Evolutionary conservation across 1,140 invertebrate species (phyloP), one percentile per base, ranked within the genome.

Genomic region (Pogonomyrmex barbatus): DNA sequence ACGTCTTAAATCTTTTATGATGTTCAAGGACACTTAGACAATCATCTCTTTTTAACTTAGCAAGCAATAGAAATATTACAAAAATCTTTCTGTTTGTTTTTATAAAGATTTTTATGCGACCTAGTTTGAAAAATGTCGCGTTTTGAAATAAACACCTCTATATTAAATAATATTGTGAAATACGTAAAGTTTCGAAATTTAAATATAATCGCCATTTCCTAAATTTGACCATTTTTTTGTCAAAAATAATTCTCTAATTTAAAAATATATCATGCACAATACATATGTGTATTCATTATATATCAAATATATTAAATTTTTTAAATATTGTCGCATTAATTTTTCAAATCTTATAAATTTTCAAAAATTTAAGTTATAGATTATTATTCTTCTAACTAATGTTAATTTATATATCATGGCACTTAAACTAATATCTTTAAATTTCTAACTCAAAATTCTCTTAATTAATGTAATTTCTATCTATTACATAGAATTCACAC

Each of bases 381-480:
- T 24, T 10, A 68, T 68, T 33, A 50, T 70, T 33, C 2, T 24
- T 70, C 4, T 45, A 24, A 24, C 12, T 45, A 24, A 14, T n/a
- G 54, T 63, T 39, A 5, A 17, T 68, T n/a, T 67, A 12, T 10
- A 47, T 2, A 1, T 67, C n/a, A 24, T 24, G 45, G 14, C 3
- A 30, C 4, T 4, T 68, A 30, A n/a, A 68, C 42, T 30, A 12
- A 68, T 17, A 62, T 17, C 9, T 24, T 24, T 60, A 60, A 10
- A 10, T 67, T 14, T 68, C 14, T 68, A 47, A 62, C n/a, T 45
- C 45, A 8, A 67, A 9, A 67, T 45, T 0, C 4, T 47, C 9
- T 67, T 67, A 42, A 67, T 68, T 68, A 30, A 47, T 68, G 24
- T 47, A 50, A 50, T 50, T 12, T 50, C 47, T 70, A 70, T 5